Base-by-base conservation (phyloP, 2,797 vertebrate species). In the Sciurus vulgaris region DNA sequence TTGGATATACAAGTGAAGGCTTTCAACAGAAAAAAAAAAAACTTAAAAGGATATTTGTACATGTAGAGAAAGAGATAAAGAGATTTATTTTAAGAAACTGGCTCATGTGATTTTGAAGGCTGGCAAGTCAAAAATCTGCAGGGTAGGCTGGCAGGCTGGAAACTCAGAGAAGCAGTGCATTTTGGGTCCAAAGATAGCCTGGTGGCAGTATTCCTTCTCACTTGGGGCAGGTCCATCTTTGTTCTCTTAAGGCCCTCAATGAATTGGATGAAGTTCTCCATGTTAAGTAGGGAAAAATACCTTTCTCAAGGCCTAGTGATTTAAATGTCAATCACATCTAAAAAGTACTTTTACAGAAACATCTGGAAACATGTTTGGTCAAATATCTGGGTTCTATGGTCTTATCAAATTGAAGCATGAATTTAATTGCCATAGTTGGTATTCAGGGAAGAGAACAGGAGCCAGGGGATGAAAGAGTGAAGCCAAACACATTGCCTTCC, bases 61-160 rank as follows among this genome's bases (percentile, higher is more conserved):
- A 18, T 20, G 22, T 70, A 35, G 5, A 7, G 4, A 4, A 20
- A 54, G 4, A 24, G 5, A n/a, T 41, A n/a, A 20, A 67, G 30
- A 8, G 3, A 73, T 28, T 92, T 95, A 61, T 51, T 78, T 90
- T 65, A 70, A 90, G 70, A 65, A 89, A 56, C 12, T 90, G 56
- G 30, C n/a, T 94, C 7, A 49, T 30, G 51, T 33, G 7, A 18
- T 30, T 11, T 24, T 44, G 28, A 12, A 33, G 20, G 35, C 61
- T 74, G 44, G 41, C 8, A 59, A 59, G 24, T 59, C 56, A 3
- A 26, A 69, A 95, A 51, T 28, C 44, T 65, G n/a, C 33, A 70
- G 3, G 24, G 56, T 59, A 59, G 28, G 35, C 28, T 49, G 69
- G 49, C 41, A 54, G 7, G 24, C 59, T 76, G 51, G 9, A 91